Evolutionary conservation across 2,113 vertebrate genomes (phyloP).

Genomic region (Centropus unirufus): DNA sequence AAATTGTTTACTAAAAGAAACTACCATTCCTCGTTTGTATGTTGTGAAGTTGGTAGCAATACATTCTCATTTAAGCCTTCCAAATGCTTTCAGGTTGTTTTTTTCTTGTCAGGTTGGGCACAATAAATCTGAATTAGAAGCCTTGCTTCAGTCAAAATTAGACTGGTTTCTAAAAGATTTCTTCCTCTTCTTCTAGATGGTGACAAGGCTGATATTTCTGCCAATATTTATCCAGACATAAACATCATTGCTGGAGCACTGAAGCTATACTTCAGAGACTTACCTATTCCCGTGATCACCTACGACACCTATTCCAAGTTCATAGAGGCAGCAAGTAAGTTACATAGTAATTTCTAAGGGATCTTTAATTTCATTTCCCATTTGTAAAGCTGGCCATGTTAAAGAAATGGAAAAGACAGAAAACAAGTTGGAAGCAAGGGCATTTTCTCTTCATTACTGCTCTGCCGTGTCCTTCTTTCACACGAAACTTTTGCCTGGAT

Average conservation of each 20-base stretch:
- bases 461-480: background rate
- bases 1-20: background rate
- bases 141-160: background rate
- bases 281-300: constrained; percentile 95
- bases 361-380: background rate
- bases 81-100: constrained; percentile 13
- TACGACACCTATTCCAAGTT: constrained; percentile 95
- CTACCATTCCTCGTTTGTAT: background rate
- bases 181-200: constrained; percentile 84
- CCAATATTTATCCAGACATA: constrained; percentile 90
- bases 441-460: background rate
- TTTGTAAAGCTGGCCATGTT: fast-evolving
- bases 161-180: constrained; percentile 24
- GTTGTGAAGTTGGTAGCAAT: background rate
- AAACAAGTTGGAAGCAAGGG: background rate
- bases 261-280: constrained; percentile 95
- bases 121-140: constrained; percentile 29
- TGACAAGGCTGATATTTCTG: constrained; percentile 94
- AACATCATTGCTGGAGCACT: constrained; percentile 96
- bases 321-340: constrained; percentile 95
- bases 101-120: background rate
- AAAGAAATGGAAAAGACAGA: background rate
- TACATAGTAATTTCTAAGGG: background rate
- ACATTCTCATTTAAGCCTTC: constrained; percentile 47
- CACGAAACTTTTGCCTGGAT: background rate